A percentile compares a stretch with the other conserved stretches of the same genome.
Evolutionary conservation across 2,888 invertebrate genomes (phyloP).

Genomic region (Synanthedon vespiformis): DNA sequence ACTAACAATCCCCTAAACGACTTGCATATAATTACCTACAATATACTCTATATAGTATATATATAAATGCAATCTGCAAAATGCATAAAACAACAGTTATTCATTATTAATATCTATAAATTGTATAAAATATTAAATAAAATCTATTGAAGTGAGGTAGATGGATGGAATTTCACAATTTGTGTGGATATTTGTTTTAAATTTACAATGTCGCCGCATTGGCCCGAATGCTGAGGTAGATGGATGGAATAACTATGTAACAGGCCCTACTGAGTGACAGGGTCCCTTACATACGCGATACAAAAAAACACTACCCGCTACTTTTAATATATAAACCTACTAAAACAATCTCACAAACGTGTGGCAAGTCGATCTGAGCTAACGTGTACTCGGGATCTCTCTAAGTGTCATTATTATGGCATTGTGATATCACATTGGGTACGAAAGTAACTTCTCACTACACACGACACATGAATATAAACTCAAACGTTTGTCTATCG

Average conservation of each 20-base stretch:
- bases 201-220: slow-evolving; percentile 59
- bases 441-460: slow-evolving; percentile 31
- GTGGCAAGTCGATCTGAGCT: slow-evolving; percentile 29
- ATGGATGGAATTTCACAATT: slow-evolving; percentile 78
- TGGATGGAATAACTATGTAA: slow-evolving; percentile 71
- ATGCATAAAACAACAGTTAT: slow-evolving; percentile 70
- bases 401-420: slow-evolving; percentile 20
- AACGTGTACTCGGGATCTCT: slow-evolving; percentile 27
- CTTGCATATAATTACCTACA: slow-evolving; percentile 64
- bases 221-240: slow-evolving; percentile 71
- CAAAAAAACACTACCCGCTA: slow-evolving; percentile 60
- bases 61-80: slow-evolving; percentile 70
- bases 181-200: slow-evolving; percentile 61
- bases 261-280: slow-evolving; percentile 53
- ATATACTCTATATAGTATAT: slow-evolving; percentile 67
- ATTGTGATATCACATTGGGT: slow-evolving; percentile 18
- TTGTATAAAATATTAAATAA: slow-evolving; percentile 72
- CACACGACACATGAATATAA: slow-evolving; percentile 10
- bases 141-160: slow-evolving; percentile 77
- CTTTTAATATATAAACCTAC: slow-evolving; percentile 32
- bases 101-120: slow-evolving; percentile 68
- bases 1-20: slow-evolving; percentile 57
- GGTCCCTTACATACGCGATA: slow-evolving; percentile 54
- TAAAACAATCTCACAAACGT: slow-evolving; percentile 26
- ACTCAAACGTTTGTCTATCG: too few relatives aligned